Evolutionary conservation across 2,113 vertebrate species (phyloP).

Genomic region (Saimiri boliviensis): DNA sequence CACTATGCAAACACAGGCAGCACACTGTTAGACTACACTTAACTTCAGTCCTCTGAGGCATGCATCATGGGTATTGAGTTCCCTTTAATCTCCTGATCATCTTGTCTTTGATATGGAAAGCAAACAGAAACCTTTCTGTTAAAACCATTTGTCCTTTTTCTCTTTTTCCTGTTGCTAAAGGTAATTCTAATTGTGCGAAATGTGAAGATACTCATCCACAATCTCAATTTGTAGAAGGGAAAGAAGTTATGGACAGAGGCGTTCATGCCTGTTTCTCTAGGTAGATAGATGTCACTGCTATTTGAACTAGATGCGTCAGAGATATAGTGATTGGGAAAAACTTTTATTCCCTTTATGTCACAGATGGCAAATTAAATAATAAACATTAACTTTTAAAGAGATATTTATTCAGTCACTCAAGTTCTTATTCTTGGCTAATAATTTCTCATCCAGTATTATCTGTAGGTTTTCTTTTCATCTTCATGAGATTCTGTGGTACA

Average conservation of each 20-base stretch:
- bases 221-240: neutral
- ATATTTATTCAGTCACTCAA: neutral
- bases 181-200: neutral
- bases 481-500: neutral
- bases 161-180: neutral
- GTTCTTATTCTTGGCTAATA: neutral
- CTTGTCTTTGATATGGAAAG: neutral
- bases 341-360: neutral
- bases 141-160: neutral
- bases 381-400: neutral
- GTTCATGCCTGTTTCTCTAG: neutral
- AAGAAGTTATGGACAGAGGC: neutral
- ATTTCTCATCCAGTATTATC: neutral
- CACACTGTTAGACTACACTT: neutral
- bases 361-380: neutral
- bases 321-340: neutral
- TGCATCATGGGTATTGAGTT: neutral
- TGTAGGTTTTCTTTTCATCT: neutral
- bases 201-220: neutral
- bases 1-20: neutral
- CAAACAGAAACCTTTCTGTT: neutral
- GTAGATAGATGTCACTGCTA: neutral
- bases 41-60: neutral
- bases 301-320: neutral
- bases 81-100: neutral